These are phyloP conservation scores for Thecophora atra DNA, from an alignment of 2,888 invertebrate genomes.

Conservation along the genomic window DNA sequence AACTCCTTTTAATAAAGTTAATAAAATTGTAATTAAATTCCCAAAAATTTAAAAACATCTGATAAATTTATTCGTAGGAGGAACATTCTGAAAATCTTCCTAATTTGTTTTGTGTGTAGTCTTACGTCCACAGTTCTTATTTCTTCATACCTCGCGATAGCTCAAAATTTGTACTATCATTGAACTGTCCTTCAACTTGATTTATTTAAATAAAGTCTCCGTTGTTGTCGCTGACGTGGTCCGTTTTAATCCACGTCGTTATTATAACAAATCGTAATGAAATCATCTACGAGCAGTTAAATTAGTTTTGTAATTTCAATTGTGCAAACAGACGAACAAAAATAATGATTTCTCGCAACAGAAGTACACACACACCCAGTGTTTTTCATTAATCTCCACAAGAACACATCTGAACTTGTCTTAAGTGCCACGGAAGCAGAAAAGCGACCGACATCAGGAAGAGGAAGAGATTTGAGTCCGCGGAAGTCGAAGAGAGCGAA, in stretches of 20 bases:
- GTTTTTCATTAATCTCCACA: constrained; percentile 11
- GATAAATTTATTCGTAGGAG: background rate
- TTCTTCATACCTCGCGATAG: too few relatives aligned
- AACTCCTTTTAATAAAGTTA: background rate
- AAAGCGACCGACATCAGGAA: background rate
- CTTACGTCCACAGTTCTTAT: too few relatives aligned
- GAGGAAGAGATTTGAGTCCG: background rate
- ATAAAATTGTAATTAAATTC: background rate
- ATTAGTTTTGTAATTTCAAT: constrained; percentile 15
- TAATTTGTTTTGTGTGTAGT: too few relatives aligned
- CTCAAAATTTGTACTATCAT: too few relatives aligned
- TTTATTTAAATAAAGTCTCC: too few relatives aligned
- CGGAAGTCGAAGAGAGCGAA: background rate
- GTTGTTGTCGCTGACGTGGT: too few relatives aligned
- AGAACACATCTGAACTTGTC: constrained; percentile 9
- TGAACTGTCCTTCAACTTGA: too few relatives aligned
- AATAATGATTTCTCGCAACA: background rate
- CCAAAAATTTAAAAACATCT: background rate
- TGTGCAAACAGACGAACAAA: background rate
- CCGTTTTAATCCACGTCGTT: background rate
- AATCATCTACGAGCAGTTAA: background rate
- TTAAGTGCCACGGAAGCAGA: background rate
- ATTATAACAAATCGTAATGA: background rate
- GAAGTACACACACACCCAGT: constrained; percentile 6
- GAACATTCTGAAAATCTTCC: too few relatives aligned